A percentile compares a stretch with the other conserved stretches of the same genome.
These are phyloP conservation scores for Archocentrus centrarchus DNA, from an alignment of 2,113 vertebrate genomes.

Conservation along the genomic window DNA sequence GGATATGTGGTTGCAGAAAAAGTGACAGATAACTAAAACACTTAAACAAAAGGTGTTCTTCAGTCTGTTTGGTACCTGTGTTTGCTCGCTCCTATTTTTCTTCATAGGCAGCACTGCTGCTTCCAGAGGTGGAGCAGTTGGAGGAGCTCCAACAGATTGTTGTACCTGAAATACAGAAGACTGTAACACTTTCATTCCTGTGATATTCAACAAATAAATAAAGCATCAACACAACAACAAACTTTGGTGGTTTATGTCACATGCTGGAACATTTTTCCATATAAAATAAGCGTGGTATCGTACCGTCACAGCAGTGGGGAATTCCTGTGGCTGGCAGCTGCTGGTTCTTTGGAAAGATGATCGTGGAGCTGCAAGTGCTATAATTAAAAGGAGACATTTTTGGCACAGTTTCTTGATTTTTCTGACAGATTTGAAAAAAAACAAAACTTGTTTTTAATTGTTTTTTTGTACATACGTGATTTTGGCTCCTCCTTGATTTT, in stretches of 20 bases:
- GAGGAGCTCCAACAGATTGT: background rate
- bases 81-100: background rate
- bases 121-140: background rate
- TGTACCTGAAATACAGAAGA: background rate
- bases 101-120: background rate
- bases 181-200: background rate
- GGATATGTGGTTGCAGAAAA: background rate
- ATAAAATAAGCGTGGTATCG: too few species aligned
- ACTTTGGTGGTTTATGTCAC: background rate
- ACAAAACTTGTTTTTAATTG: background rate
- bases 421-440: background rate
- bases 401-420: background rate
- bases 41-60: too few species aligned
- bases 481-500: slow-evolving; percentile 13
- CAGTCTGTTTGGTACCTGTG: too few species aligned
- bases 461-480: background rate
- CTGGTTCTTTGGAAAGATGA: background rate
- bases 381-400: background rate
- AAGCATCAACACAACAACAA: accelerated
- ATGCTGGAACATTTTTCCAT: background rate
- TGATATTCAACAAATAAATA: background rate
- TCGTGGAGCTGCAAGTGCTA: background rate
- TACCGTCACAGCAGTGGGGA: background rate
- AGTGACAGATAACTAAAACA: too few species aligned
- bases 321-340: background rate